A percentile compares a stretch with the other conserved stretches of the same genome.
Evolutionary conservation across 2,113 vertebrate species (phyloP).

Genomic region (Ardeotis arabs): DNA sequence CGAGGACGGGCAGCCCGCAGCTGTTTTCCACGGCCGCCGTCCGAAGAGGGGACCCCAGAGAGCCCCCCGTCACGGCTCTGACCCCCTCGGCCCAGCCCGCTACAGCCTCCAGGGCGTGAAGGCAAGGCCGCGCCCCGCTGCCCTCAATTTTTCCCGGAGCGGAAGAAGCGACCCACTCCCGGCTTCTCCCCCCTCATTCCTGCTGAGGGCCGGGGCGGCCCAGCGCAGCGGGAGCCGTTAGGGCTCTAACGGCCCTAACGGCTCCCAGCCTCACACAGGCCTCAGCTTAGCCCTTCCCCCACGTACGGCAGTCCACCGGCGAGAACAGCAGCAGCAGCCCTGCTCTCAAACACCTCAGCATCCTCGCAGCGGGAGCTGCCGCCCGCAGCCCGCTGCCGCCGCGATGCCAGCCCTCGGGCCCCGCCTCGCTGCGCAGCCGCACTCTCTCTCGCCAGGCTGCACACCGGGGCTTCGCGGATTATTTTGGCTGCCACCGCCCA

Average conservation of each 20-base stretch:
- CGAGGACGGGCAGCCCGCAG: neutral
- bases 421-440: neutral
- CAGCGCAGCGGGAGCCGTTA: neutral
- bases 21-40: neutral
- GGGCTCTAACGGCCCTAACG: too few relatives aligned
- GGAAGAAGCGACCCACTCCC: neutral
- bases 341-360: rapidly evolving
- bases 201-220: neutral
- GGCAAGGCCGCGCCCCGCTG: neutral
- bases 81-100: neutral
- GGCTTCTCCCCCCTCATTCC: neutral
- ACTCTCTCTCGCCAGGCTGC: neutral
- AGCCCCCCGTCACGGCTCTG: neutral
- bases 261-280: neutral
- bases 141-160: neutral
- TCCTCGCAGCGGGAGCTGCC: rapidly evolving
- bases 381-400: too few relatives aligned
- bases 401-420: too few relatives aligned
- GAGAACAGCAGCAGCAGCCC: too few relatives aligned
- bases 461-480: rapidly evolving
- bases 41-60: too few relatives aligned
- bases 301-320: neutral
- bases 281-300: neutral
- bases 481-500: neutral
- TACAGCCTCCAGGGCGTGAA: too few relatives aligned